These are phyloP conservation scores for Calameuta pallipes DNA, from an alignment of 2,888 invertebrate species.

Conservation along the genomic window DNA sequence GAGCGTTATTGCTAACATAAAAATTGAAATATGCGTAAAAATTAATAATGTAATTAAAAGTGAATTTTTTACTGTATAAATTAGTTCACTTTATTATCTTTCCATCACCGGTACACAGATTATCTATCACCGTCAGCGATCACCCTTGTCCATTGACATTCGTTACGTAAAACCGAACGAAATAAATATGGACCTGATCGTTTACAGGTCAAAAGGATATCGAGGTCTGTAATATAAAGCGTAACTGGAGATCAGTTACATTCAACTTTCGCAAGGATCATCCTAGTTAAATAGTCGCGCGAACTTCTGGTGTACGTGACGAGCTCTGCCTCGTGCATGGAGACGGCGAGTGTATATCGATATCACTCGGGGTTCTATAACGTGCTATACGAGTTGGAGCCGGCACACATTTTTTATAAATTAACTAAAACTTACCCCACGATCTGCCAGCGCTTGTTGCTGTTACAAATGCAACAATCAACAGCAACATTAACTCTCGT, in stretches of 20 bases:
- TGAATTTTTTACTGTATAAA: background rate
- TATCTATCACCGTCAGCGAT: background rate
- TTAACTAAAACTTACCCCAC: conserved; percentile 53
- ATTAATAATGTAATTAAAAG: background rate
- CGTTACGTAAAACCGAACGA: conserved; percentile 48
- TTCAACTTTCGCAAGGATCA: conserved; percentile 5
- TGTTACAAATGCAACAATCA: conserved; percentile 32
- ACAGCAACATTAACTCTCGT: conserved; percentile 27
- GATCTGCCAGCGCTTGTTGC: conserved; percentile 44
- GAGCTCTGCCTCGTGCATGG: conserved; percentile 54
- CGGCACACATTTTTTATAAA: conserved; percentile 4
- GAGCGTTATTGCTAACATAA: background rate
- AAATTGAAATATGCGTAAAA: background rate
- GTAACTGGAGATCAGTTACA: conserved; percentile 6
- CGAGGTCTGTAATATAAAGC: conserved; percentile 6
- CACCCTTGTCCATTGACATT: conserved; percentile 39
- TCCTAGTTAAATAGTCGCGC: conserved; percentile 1
- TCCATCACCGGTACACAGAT: background rate
- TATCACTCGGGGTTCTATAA: background rate
- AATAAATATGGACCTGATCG: conserved; percentile 18
- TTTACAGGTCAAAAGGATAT: conserved; percentile 16
- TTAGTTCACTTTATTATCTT: background rate
- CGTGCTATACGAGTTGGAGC: conserved; percentile 2
- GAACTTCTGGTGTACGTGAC: conserved; percentile 59
- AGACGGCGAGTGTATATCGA: conserved; percentile 31